phyloP scores from a whole-genome alignment of 2,113 vertebrate species.

The Genyomyrus donnyi region DNA sequence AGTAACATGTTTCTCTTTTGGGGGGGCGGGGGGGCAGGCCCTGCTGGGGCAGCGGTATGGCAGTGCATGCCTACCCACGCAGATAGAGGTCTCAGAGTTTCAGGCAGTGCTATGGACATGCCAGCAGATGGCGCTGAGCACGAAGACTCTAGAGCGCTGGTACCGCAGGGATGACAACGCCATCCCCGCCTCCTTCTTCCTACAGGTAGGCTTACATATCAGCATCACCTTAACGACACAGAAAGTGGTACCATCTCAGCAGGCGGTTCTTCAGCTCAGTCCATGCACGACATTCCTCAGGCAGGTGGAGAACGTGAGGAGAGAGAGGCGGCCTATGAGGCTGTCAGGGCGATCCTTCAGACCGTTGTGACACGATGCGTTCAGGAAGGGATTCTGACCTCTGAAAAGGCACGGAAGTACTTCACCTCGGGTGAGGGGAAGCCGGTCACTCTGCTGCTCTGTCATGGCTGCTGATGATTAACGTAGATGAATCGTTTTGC shows the following conservation, averaged over 20 bases:
- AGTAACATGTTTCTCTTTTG: constrained; percentile 19
- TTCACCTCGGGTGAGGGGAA: constrained; percentile 54
- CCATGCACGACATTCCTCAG: neutral
- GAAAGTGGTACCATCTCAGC: neutral
- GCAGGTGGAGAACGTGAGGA: constrained; percentile 14
- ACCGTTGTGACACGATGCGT: constrained; percentile 46
- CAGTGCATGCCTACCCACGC: constrained; percentile 42
- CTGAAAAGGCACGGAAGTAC: constrained; percentile 47
- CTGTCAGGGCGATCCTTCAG: constrained; percentile 44
- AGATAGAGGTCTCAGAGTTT: constrained; percentile 61
- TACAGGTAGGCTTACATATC: constrained; percentile 32
- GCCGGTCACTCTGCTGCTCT: neutral
- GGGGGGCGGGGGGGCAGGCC: constrained; percentile 43
- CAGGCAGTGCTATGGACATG: constrained; percentile 54
- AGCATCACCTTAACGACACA: neutral
- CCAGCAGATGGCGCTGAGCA: constrained; percentile 47
- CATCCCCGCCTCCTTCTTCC: constrained; percentile 54
- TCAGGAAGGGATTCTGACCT: constrained; percentile 36
- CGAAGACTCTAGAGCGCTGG: constrained; percentile 47
- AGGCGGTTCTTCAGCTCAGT: neutral
- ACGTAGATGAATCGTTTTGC: neutral
- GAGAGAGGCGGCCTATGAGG: constrained; percentile 28
- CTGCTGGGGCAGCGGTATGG: constrained; percentile 64
- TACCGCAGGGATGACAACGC: constrained; percentile 66
- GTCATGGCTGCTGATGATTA: neutral